Evolutionary conservation across 1,140 invertebrate genomes (phyloP).

Genomic region (Zaprionus tsacasi): DNA sequence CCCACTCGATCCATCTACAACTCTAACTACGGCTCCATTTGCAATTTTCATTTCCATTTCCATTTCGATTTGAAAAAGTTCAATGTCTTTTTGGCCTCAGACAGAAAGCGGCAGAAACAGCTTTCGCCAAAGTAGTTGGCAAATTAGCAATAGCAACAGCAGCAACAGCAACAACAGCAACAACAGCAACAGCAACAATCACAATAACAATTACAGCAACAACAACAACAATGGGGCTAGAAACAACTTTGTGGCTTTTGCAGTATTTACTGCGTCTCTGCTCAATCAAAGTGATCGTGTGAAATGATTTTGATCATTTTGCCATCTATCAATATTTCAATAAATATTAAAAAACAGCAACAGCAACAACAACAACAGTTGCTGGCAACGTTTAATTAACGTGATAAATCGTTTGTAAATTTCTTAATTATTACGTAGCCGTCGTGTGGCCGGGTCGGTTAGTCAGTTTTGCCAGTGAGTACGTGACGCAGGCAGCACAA

Average conservation of each 20-base stretch:
- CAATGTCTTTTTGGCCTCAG: slow-evolving; percentile 67
- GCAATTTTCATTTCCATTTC: slow-evolving; percentile 73
- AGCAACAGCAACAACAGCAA: neutral
- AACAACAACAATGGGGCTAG: slow-evolving; percentile 18
- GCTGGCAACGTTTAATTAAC: slow-evolving; percentile 75
- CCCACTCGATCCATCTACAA: slow-evolving; percentile 27
- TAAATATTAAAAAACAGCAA: slow-evolving; percentile 38
- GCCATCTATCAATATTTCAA: slow-evolving; percentile 73
- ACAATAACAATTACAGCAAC: slow-evolving; percentile 49
- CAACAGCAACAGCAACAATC: slow-evolving; percentile 48
- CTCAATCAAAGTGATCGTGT: slow-evolving; percentile 69
- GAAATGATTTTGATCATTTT: slow-evolving; percentile 78
- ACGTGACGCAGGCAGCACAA: neutral
- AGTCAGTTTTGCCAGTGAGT: slow-evolving; percentile 9
- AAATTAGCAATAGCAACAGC: slow-evolving; percentile 67
- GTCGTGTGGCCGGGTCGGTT: slow-evolving; percentile 50
- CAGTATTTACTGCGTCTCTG: slow-evolving; percentile 39
- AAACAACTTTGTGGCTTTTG: slow-evolving; percentile 35
- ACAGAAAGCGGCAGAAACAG: slow-evolving; percentile 44
- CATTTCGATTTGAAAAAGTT: slow-evolving; percentile 67
- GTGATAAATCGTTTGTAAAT: slow-evolving; percentile 81
- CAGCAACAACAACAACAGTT: slow-evolving; percentile 46
- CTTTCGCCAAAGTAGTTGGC: slow-evolving; percentile 78
- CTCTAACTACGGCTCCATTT: slow-evolving; percentile 7
- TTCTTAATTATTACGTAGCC: slow-evolving; percentile 80